A percentile compares a stretch with the other conserved stretches of the same genome.
phyloP scores from a whole-genome alignment of 2,797 vertebrate genomes.

The Hoplostethus atlanticus region DNA sequence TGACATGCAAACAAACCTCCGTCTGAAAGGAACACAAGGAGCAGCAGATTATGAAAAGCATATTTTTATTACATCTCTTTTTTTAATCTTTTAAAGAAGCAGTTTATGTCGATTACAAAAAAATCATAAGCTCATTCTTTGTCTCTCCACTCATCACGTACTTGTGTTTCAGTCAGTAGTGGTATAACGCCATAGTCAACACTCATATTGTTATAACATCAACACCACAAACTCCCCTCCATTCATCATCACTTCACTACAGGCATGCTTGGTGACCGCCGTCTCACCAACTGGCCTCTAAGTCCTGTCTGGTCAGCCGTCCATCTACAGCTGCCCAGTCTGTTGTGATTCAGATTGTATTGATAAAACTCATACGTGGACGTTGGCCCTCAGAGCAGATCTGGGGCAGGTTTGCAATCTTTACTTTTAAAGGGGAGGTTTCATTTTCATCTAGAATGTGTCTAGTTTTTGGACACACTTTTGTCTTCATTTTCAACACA shows the following conservation, averaged over 20 bases:
- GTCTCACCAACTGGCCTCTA: too few relatives aligned
- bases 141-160: not conserved
- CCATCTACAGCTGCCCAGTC: too few relatives aligned
- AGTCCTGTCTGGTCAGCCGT: too few relatives aligned
- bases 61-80: constrained; percentile 11
- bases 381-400: too few relatives aligned
- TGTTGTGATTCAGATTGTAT: too few relatives aligned
- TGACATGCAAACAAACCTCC: not conserved
- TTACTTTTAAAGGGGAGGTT: too few relatives aligned
- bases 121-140: not conserved
- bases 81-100: constrained; percentile 19
- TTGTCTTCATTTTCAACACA: too few relatives aligned
- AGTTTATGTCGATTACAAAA: constrained; percentile 34
- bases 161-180: constrained; percentile 13
- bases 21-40: not conserved
- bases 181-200: not conserved
- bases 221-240: not conserved
- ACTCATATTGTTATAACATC: not conserved
- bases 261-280: too few relatives aligned
- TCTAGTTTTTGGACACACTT: too few relatives aligned
- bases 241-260: not conserved
- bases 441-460: too few relatives aligned
- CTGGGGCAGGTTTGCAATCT: too few relatives aligned
- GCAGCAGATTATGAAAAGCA: not conserved
- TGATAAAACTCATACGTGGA: too few relatives aligned